Base-by-base conservation (phyloP, 2,113 vertebrate genomes). In the Hydrochoerus hydrochaeris region DNA sequence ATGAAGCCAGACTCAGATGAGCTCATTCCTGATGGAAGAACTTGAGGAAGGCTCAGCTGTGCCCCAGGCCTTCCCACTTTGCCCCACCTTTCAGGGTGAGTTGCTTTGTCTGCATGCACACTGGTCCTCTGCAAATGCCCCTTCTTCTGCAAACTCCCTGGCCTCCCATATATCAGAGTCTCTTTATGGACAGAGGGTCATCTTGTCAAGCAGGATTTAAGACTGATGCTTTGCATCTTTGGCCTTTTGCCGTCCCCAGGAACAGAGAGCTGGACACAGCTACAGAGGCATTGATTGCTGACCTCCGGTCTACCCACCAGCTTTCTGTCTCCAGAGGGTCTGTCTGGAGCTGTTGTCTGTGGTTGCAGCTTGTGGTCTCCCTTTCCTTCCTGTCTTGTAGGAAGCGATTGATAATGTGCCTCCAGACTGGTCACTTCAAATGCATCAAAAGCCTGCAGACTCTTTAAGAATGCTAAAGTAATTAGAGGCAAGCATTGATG, bases 371-470 rank as follows among this genome's bases (percentile, higher is more conserved):
- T 32, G 24, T 0, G 11, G 75, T 83, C 92, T 80, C 54, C 88
- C 88, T 84, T 44, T 80, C 49, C 67, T 90, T 20, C 52, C 52
- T 78, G 30, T 88, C 85, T 93, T 6, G 0, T 57, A 49, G 44
- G 90, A 91, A 86, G 49, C 35, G 46, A 80, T 49, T 57, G 91
- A 96, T 80, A 77, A 35, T 63, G 11, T 54, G 62, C 80, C 94
- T 95, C 90, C 80, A 90, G 84, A 71, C 60, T n/a, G 93, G 38
- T 69, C 91, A 84, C 87, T 89, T 91, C 88, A 93, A 85, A 93
- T 84, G 80, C 35, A 90, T 9, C 11, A 26, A 63, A 92, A 32
- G 63, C 63, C 7, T 26, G 3, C n/a, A 75, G 80, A 71, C 7
- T 19, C 80, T 83, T 83, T 65, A 86, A 8, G 62, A 94, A 86